Evolutionary conservation across 2,113 vertebrate genomes (phyloP).

Genomic region (Suncus etruscus): DNA sequence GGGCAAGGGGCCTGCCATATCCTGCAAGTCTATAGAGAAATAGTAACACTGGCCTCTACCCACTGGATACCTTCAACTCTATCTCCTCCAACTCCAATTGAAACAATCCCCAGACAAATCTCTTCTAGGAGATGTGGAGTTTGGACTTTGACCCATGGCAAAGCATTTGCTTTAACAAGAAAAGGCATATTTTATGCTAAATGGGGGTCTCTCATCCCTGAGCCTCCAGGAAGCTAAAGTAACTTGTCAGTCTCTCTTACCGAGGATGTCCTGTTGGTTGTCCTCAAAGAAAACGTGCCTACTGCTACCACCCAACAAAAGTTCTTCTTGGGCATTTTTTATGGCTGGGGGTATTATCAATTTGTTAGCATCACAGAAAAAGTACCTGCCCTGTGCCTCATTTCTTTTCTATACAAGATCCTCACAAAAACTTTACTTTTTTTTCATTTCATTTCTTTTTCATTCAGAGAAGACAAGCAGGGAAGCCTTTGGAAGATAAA

Average conservation of each 20-base stretch:
- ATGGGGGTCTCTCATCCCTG: not conserved
- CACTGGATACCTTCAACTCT: not conserved
- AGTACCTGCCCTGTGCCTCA: not conserved
- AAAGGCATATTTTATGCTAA: not conserved
- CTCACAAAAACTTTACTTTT: slow-evolving; percentile 1
- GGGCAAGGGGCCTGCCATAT: not conserved
- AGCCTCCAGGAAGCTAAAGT: not conserved
- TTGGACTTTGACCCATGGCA: not conserved
- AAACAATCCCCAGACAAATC: not conserved
- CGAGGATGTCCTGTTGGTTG: not conserved
- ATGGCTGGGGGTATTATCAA: too few species aligned
- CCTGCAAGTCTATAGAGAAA: not conserved
- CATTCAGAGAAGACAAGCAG: not conserved
- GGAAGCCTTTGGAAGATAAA: slow-evolving; percentile 1
- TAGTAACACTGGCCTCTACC: not conserved
- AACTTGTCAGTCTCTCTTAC: not conserved
- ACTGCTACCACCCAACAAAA: not conserved
- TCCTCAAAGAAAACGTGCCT: not conserved
- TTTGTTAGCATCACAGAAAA: not conserved
- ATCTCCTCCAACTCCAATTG: not conserved
- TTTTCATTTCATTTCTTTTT: slow-evolving; percentile 46
- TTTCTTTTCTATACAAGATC: not conserved
- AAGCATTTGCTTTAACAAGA: not conserved
- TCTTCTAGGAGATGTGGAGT: not conserved
- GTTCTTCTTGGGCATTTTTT: not conserved